Evolutionary conservation across 1,140 invertebrate genomes (phyloP).

Genomic region (Euura lappo): DNA sequence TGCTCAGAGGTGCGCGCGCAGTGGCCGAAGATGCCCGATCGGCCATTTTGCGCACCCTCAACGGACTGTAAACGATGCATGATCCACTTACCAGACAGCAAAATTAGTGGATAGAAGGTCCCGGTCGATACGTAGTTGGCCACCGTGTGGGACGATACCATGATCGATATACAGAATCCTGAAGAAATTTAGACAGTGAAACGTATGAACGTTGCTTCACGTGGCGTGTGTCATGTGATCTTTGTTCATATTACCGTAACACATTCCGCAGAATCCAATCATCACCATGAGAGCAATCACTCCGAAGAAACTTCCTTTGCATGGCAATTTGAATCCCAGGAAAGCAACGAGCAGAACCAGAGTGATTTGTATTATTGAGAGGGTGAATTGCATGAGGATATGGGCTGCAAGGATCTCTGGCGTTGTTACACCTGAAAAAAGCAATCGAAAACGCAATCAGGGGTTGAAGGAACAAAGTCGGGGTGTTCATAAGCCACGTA

Average conservation of each 20-base stretch:
- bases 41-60: background rate
- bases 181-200: slow-evolving; percentile 16
- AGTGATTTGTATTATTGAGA: slow-evolving; percentile 74
- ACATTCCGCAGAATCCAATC: slow-evolving; percentile 73
- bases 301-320: slow-evolving; percentile 65
- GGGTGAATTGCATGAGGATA: slow-evolving; percentile 73
- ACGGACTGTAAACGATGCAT: background rate
- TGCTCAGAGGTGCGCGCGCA: background rate
- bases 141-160: slow-evolving; percentile 76
- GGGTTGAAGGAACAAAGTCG: slow-evolving; percentile 9
- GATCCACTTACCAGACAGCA: slow-evolving; percentile 75
- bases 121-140: slow-evolving; percentile 86
- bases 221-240: slow-evolving; percentile 18
- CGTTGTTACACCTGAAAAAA: slow-evolving; percentile 65
- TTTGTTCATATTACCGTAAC: slow-evolving; percentile 64
- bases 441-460: slow-evolving; percentile 35
- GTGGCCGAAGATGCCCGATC: background rate
- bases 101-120: slow-evolving; percentile 85
- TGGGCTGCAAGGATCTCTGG: slow-evolving; percentile 77
- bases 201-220: background rate
- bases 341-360: slow-evolving; percentile 68
- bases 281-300: slow-evolving; percentile 65
- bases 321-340: slow-evolving; percentile 65
- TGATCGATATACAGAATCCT: slow-evolving; percentile 81
- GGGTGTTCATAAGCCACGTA: too few species aligned